phyloP scores from a whole-genome alignment of 2,113 vertebrate species.

The Stercorarius parasiticus region DNA sequence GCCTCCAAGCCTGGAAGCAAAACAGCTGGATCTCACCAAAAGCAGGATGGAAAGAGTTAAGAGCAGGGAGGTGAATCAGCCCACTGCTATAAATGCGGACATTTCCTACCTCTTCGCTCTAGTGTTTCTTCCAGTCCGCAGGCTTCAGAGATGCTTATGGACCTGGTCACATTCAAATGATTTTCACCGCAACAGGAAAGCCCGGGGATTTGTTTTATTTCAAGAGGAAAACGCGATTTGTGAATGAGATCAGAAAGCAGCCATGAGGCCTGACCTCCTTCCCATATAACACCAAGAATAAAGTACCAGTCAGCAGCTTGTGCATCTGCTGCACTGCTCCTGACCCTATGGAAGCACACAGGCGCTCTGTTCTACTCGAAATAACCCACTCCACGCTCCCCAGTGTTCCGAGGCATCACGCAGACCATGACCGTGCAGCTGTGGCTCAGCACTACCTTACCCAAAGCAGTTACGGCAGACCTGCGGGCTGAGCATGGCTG shows the following conservation, averaged over 20 bases:
- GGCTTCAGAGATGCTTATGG: background rate
- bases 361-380: rapidly evolving
- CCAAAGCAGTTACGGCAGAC: background rate
- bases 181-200: background rate
- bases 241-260: background rate
- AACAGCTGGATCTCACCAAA: background rate
- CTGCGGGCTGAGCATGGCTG: rapidly evolving
- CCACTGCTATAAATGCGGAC: background rate
- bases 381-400: background rate
- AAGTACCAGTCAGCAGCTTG: background rate
- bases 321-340: background rate
- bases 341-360: background rate
- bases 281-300: background rate
- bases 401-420: rapidly evolving
- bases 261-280: background rate
- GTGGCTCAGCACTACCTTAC: background rate
- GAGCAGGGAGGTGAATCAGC: slow-evolving; percentile 12
- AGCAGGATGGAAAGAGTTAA: slow-evolving; percentile 18
- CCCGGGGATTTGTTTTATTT: background rate
- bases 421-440: rapidly evolving
- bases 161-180: background rate
- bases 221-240: background rate
- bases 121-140: background rate
- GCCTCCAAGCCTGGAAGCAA: background rate
- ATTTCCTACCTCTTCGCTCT: slow-evolving; percentile 26